A percentile compares a stretch with the other conserved stretches of the same genome.
Conservation (phyloP, 1,140 invertebrate species). For the Babylonia areolata region DNA sequence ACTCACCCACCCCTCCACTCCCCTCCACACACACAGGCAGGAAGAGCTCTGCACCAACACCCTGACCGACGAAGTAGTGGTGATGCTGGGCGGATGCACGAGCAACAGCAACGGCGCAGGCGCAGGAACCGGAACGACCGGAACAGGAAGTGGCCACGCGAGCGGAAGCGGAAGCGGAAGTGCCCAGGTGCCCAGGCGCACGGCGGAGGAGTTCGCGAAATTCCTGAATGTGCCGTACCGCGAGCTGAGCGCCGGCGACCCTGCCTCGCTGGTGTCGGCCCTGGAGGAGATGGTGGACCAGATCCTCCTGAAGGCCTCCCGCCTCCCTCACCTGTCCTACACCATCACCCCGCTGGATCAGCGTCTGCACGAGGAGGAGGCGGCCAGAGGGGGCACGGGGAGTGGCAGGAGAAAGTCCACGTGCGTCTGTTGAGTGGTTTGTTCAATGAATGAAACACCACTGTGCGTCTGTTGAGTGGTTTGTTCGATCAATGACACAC, state of each 20-base stretch:
- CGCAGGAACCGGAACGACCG: neutral
- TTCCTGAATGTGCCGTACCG: conserved; percentile 21
- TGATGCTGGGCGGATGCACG: conserved; percentile 8
- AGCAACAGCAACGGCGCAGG: neutral
- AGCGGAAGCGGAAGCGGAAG: neutral
- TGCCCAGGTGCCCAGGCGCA: neutral
- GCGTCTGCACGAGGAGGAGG: neutral
- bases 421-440: too few relatives aligned
- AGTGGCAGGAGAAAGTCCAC: too few relatives aligned
- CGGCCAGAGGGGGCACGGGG: neutral
- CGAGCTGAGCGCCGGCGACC: neutral
- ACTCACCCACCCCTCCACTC: too few relatives aligned
- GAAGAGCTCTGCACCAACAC: neutral
- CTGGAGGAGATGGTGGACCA: conserved; percentile 26
- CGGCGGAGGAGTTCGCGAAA: conserved; percentile 17
- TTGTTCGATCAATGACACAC: too few relatives aligned
- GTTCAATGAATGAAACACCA: too few relatives aligned
- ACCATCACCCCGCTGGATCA: conserved; percentile 32
- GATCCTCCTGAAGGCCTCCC: conserved; percentile 25
- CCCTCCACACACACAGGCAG: conserved; percentile 3
- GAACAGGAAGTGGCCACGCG: conserved; percentile 3
- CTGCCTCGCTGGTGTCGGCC: neutral
- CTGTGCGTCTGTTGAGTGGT: too few relatives aligned
- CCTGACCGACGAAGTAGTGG: conserved; percentile 21
- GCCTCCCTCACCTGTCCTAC: neutral